Evolutionary conservation across 2,113 vertebrate species (phyloP).

Genomic region (Emydocephalus ijimae): DNA sequence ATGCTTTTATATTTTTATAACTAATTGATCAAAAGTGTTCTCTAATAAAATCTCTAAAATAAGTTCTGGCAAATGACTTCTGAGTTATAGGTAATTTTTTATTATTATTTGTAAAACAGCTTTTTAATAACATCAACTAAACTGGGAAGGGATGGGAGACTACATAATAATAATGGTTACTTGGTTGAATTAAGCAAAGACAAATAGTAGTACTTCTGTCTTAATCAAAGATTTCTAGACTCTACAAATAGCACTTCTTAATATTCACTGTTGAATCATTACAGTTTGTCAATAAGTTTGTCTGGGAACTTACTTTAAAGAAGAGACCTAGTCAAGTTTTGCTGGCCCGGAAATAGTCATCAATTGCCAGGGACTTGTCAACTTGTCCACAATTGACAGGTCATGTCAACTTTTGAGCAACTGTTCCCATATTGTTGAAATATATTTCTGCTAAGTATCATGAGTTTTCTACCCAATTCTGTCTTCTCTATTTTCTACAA

Average conservation of each 20-base stretch:
- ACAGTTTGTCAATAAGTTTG: not conserved
- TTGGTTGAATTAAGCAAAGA: not conserved
- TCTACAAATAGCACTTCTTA: not conserved
- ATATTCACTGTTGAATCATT: not conserved
- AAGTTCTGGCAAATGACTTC: not conserved
- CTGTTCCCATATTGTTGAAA: not conserved
- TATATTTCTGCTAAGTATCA: not conserved
- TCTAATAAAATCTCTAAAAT: constrained; percentile 10
- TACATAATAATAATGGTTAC: not conserved
- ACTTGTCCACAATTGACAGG: not conserved
- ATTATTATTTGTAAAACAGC: not conserved
- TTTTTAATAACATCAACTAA: not conserved
- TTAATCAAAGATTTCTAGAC: not conserved
- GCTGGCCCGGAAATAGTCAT: not conserved
- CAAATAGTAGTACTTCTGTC: not conserved
- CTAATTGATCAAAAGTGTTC: constrained; percentile 16
- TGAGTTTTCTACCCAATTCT: not conserved
- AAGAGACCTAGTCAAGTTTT: not conserved
- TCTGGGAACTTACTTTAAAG: too few relatives aligned
- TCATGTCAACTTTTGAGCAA: not conserved
- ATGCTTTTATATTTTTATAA: constrained; percentile 14
- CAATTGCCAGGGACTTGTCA: not conserved
- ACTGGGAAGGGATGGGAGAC: not conserved
- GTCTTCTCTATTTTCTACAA: not conserved
- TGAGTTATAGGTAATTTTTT: not conserved